Evolutionary conservation across 2,797 vertebrate species (phyloP).

Genomic region (Myotis findleyi): DNA sequence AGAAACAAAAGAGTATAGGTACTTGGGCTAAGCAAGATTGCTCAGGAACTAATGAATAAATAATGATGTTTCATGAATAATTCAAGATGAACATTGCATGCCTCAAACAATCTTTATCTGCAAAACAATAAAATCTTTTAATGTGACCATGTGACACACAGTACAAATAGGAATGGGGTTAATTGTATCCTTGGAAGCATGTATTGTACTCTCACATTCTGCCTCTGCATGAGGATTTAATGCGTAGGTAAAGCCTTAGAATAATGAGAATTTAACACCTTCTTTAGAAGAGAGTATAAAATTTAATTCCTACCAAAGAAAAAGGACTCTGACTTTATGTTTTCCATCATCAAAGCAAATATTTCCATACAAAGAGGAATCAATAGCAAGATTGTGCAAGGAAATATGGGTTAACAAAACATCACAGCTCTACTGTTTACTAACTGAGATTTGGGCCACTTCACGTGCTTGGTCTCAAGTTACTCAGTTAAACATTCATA

Average conservation of each 20-base stretch:
- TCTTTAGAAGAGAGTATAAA: constrained; percentile 10
- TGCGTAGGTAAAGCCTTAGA: constrained; percentile 13
- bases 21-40: constrained; percentile 82
- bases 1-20: constrained; percentile 80
- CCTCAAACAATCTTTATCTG: constrained; percentile 85
- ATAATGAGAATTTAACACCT: constrained; percentile 36
- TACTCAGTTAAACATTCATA: neutral
- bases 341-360: constrained; percentile 1
- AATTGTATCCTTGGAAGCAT: constrained; percentile 43
- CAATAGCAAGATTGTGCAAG: neutral
- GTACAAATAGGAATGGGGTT: constrained; percentile 64
- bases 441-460: neutral
- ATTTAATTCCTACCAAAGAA: neutral
- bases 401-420: neutral
- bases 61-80: constrained; percentile 86
- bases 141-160: constrained; percentile 21
- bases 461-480: neutral
- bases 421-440: neutral
- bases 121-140: constrained; percentile 82
- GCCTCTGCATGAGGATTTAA: constrained; percentile 1
- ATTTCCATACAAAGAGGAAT: neutral
- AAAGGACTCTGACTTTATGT: neutral
- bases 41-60: constrained; percentile 87
- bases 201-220: constrained; percentile 9
- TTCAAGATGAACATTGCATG: constrained; percentile 81